These are phyloP conservation scores for Pseudoips prasinana DNA, from an alignment of 2,888 invertebrate genomes.

Conservation along the genomic window DNA sequence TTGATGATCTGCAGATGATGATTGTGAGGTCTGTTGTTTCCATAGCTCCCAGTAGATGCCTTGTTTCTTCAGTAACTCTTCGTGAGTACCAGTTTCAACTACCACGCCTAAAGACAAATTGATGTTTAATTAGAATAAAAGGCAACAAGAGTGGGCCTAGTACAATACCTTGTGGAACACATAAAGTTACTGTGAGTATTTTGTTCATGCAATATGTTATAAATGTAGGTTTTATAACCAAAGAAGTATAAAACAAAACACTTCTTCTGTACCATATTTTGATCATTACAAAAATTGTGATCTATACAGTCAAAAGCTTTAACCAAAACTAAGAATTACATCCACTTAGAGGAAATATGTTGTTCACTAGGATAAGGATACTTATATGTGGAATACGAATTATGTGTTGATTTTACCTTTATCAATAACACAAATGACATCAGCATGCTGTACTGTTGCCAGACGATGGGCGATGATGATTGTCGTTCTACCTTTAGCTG, in stretches of 20 bases:
- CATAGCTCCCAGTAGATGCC: constrained; percentile 64
- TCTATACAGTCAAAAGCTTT: too few relatives aligned
- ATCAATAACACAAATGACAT: constrained; percentile 91
- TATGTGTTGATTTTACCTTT: constrained; percentile 84
- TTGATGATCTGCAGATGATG: too few relatives aligned
- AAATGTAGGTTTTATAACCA: too few relatives aligned
- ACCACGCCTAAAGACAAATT: constrained; percentile 51
- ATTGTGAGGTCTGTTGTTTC: constrained; percentile 50
- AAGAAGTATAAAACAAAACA: too few relatives aligned
- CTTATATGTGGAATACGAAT: too few relatives aligned
- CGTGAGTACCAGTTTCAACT: constrained; percentile 65
- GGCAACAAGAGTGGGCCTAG: too few relatives aligned
- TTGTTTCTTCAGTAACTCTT: constrained; percentile 51
- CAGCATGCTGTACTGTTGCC: constrained; percentile 90
- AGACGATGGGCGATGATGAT: constrained; percentile 93
- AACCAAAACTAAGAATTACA: too few relatives aligned
- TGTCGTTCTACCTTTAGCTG: constrained; percentile 88
- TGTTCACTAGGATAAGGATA: too few relatives aligned
- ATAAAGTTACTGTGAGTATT: background rate
- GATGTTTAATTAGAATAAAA: background rate
- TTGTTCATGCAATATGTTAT: background rate
- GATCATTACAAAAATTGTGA: too few relatives aligned
- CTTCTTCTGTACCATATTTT: too few relatives aligned
- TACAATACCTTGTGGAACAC: constrained; percentile 1
- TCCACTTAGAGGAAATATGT: too few relatives aligned